Evolutionary conservation across 2,888 invertebrate species (phyloP).

Genomic region (Frankliniella fusca): DNA sequence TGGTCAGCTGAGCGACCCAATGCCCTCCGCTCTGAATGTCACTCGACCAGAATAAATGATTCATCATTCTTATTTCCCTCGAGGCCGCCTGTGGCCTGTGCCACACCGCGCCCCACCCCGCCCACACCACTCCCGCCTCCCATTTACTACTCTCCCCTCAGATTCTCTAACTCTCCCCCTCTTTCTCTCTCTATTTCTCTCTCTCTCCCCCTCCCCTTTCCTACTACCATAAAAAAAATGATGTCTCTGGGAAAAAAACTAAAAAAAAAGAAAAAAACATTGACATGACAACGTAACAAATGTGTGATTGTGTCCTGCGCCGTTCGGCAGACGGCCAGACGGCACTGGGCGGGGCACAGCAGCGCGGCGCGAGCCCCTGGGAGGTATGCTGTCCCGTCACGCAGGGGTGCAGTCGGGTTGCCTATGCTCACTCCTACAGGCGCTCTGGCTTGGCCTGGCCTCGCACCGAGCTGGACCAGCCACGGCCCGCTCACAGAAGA

Average conservation of each 20-base stretch:
- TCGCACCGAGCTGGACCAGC: too few relatives aligned
- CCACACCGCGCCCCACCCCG: not conserved
- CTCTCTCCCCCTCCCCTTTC: not conserved
- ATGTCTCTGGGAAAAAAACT: not conserved
- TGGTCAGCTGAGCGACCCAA: not conserved
- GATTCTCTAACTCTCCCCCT: not conserved
- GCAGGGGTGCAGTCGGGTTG: too few relatives aligned
- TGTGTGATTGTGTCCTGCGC: not conserved
- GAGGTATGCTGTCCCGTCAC: too few relatives aligned
- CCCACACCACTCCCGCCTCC: not conserved
- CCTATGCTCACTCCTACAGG: too few relatives aligned
- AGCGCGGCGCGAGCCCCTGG: too few relatives aligned
- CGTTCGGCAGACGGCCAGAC: too few relatives aligned
- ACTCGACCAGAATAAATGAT: not conserved
- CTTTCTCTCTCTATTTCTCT: not conserved
- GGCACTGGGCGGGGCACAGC: too few relatives aligned
- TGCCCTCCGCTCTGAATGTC: not conserved
- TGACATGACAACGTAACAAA: not conserved
- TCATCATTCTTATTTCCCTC: constrained; percentile 1
- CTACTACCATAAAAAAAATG: not conserved
- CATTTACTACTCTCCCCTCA: not conserved
- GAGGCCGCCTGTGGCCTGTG: not conserved
- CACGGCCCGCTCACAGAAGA: too few relatives aligned
- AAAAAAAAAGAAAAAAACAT: not conserved
- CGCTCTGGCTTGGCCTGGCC: too few relatives aligned